Evolutionary conservation across 2,797 vertebrate genomes (phyloP), one percentile per base, ranked within the genome.

Genomic region (Acanthopagrus latus): DNA sequence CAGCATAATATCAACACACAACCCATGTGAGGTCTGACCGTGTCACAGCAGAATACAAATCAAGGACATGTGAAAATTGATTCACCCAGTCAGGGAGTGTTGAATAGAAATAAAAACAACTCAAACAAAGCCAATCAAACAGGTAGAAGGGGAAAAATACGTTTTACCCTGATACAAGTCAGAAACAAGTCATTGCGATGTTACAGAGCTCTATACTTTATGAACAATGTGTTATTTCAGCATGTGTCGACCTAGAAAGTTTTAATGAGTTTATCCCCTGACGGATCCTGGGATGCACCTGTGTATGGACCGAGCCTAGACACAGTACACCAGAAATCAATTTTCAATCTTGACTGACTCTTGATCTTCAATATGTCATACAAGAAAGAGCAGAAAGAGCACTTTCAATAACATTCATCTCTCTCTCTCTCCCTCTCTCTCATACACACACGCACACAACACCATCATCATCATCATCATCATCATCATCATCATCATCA

Each of bases 271-370:
- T 87, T 20, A 69, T 14, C 18, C 47, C 23, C 20, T 71, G 43
- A 80, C 65, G 66, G 59, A 81, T 83, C 74, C 78, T 71, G 62
- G 38, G 69, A 83, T 86, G 81, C 71, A 74, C 51, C 62, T 41
- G 58, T 55, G 48, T 67, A 16, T 29, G 51, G 78, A 69, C 56
- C 52, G 25, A 57, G 48, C 60, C 59, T 29, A 25, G 51, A 78
- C 70, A 52, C 21, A 55, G 41, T 25, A 17, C 74, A 82, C 86
- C 82, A 91, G 56, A 81, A 90, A 89, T 90, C 87, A 84, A 84
- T 90, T 87, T 91, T 89, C 80, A 87, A 90, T 90, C 84, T 86
- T 74, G 78, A 86, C 86, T 57, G 68, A 78, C 78, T 84, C 67
- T 75, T 81, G 44, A 86, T 89, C 82, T 89, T 85, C 80, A 84